Evolutionary conservation across 2,113 vertebrate species (phyloP), one percentile per base, ranked within the genome.

Genomic region (Takifugu bimaculatus): DNA sequence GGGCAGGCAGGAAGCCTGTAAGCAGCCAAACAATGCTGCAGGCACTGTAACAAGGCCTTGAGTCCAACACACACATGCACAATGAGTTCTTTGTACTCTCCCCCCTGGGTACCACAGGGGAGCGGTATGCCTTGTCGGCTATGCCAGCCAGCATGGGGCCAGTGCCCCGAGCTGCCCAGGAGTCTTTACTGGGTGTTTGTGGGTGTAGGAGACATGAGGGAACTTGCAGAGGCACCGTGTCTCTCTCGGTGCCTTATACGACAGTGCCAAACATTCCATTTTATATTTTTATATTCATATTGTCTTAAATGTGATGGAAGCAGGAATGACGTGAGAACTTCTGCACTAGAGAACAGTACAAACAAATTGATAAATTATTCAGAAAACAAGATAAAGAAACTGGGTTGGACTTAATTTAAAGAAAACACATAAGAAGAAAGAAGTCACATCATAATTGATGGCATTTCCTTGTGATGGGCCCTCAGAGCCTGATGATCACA

Each of bases 11-110:
- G 50, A 73, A 75, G 75, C 54, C 62, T 64, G 72, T 70, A 80
- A 78, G 74, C 69, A 68, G 72, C 48, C 49, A 26, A 80, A 88
- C 83, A 81, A 78, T 81, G 70, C 62, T 63, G 59, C 50, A 75
- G 60, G 75, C 60, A 65, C 50, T 63, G 54, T 64, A 78, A 73
- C 81, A 77, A 70, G 75, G 70, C 75, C 68, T 49, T 57, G 51
- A 71, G 59, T 65, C 60, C 63, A 59, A 71, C 66, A 76, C 66
- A 71, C 80, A 77, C 69, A 76, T 53, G 73, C 48, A 60, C 49
- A 68, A 91, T 85, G 79, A 72, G 66, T 52, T 80, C 85, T 88
- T 92, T 92, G 87, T 91, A 43, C 78, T 72, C 57, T 42, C 77
- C 74, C 79, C 81, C 70, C 76, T 75, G 80, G 71, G 84, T 74